These are phyloP conservation scores for Heliocidaris erythrogramma DNA, from an alignment of 35 echinoderm and acorn worm species.

Conservation along the genomic window DNA sequence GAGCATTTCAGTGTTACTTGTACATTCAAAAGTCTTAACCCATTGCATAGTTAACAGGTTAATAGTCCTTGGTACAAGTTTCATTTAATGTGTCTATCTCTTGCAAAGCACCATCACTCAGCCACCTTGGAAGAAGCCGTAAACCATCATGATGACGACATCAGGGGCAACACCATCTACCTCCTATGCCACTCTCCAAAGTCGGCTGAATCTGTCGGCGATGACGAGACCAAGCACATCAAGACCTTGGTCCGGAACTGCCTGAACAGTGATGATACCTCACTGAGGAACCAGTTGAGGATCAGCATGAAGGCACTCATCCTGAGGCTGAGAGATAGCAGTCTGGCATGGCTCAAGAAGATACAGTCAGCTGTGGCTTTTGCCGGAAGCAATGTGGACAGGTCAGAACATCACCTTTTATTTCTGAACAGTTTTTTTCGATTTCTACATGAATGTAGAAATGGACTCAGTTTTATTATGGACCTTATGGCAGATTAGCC, in stretches of 20 bases:
- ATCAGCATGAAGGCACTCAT: conserved; percentile 62
- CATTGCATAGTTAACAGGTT: too few species aligned
- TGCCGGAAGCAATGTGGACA: conserved; percentile 19
- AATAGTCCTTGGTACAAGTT: too few species aligned
- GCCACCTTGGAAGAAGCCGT: conserved; percentile 48
- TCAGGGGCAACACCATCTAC: conserved; percentile 72
- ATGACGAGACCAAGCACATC: conserved; percentile 45
- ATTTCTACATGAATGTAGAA: too few species aligned
- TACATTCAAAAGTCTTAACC: too few species aligned
- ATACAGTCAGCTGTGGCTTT: conserved; percentile 12
- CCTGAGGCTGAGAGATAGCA: conserved; percentile 66
- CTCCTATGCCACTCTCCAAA: conserved; percentile 62
- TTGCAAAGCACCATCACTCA: conserved; percentile 48
- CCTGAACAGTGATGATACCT: conserved; percentile 76
- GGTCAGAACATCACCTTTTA: not conserved
- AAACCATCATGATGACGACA: conserved; percentile 66
- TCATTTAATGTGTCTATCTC: not conserved
- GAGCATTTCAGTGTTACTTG: too few species aligned
- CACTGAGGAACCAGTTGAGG: conserved; percentile 70
- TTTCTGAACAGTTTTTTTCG: too few species aligned
- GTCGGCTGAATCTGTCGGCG: conserved; percentile 60
- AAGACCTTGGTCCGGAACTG: conserved; percentile 61
- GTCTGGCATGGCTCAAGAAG: conserved; percentile 57
- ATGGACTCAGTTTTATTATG: too few species aligned
- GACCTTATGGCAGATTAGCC: too few species aligned